Evolutionary conservation across 2,888 invertebrate species (phyloP).

Genomic region (Philopedon plagiatum): DNA sequence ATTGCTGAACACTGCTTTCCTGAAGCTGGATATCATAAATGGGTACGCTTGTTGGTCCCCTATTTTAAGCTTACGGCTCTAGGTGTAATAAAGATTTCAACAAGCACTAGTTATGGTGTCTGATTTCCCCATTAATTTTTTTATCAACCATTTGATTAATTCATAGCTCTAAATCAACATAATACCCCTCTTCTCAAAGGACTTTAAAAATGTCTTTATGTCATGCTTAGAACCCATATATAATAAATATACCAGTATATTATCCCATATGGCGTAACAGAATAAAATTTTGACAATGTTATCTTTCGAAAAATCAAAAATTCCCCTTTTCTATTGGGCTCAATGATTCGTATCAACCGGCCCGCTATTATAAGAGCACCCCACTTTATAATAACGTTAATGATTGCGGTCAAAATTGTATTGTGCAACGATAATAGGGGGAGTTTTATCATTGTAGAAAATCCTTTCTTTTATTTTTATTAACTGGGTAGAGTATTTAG

Average conservation of each 20-base stretch:
- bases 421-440: conserved; percentile 54
- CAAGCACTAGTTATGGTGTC: neutral
- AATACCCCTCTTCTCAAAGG: neutral
- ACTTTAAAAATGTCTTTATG: conserved; percentile 13
- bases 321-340: conserved; percentile 58
- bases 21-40: no score
- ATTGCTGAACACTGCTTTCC: no score
- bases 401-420: conserved; percentile 63
- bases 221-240: conserved; percentile 16
- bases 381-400: conserved; percentile 59
- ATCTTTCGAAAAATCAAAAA: conserved; percentile 44
- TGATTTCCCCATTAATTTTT: neutral
- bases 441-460: neutral
- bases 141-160: neutral
- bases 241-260: conserved; percentile 50
- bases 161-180: neutral
- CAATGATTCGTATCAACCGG: conserved; percentile 64
- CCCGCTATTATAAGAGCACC: conserved; percentile 63
- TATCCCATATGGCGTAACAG: conserved; percentile 59
- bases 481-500: no score
- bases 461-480: no score
- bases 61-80: no score
- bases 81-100: no score
- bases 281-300: conserved; percentile 48
- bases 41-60: no score